Conservation (phyloP, 2,113 vertebrate genomes). For the Aptenodytes forsteri region DNA sequence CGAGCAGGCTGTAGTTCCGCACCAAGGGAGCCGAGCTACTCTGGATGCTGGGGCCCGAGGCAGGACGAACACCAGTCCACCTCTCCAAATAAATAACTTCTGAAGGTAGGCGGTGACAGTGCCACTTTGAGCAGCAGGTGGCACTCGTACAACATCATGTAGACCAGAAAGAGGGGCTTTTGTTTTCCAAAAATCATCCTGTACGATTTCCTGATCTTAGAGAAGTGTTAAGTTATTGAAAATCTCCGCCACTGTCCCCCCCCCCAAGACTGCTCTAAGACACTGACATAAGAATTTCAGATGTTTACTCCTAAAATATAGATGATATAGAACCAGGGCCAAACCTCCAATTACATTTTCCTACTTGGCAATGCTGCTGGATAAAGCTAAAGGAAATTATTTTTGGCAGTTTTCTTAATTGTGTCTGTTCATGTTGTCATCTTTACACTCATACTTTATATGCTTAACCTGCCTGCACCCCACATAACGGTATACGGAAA, state of each 20-base stretch:
- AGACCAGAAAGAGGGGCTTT: not conserved
- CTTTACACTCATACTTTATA: not conserved
- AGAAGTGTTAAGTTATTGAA: not conserved
- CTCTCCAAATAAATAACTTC: accelerated
- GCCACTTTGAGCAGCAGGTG: not conserved
- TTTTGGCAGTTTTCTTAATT: not conserved
- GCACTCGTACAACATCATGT: not conserved
- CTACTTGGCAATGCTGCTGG: not conserved
- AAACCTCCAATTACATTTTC: not conserved
- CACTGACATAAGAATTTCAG: not conserved
- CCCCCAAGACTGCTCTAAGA: not conserved
- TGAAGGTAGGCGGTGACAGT: no score
- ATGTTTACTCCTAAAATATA: not conserved
- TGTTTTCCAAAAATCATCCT: not conserved
- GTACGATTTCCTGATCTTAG: not conserved
- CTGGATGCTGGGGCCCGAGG: accelerated
- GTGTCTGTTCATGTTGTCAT: not conserved
- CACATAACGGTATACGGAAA: accelerated
- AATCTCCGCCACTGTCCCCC: accelerated
- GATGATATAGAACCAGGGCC: not conserved
- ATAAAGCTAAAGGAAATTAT: not conserved
- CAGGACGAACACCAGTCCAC: accelerated
- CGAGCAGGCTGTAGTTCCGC: no score
- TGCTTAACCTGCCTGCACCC: not conserved
- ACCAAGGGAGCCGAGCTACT: no score